These are phyloP conservation scores for Acromyrmex echinatior DNA, from an alignment of 1,140 invertebrate genomes.

Conservation along the genomic window DNA sequence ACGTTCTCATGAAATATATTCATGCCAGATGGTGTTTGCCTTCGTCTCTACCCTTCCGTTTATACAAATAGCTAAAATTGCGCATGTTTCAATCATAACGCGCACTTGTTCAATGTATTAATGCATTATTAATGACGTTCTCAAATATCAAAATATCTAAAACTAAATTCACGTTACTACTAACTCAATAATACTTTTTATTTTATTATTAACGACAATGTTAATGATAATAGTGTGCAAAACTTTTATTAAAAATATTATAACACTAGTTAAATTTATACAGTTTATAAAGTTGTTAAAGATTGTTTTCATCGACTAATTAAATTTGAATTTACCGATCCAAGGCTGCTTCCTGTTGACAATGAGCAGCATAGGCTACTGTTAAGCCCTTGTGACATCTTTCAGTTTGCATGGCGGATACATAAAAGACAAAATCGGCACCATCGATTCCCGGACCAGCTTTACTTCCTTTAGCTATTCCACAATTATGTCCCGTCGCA, in stretches of 20 bases:
- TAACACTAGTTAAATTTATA: background rate
- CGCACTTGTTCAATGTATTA: conserved; percentile 38
- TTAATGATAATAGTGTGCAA: background rate
- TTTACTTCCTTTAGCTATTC: conserved; percentile 86
- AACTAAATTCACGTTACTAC: background rate
- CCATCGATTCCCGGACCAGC: conserved; percentile 92
- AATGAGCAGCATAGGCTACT: conserved; percentile 99
- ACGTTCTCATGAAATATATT: conserved; percentile 54
- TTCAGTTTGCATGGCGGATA: conserved; percentile 97
- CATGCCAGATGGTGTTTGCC: conserved; percentile 56
- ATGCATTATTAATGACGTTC: conserved; percentile 42
- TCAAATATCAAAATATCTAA: conserved; percentile 6
- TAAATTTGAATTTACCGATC: conserved; percentile 90
- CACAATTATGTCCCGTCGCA: conserved; percentile 93
- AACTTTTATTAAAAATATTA: conserved; percentile 1
- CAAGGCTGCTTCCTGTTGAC: conserved; percentile 97
- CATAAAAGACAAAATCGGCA: conserved; percentile 98
- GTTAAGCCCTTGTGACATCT: conserved; percentile 96
- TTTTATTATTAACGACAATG: background rate
- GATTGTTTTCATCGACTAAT: background rate
- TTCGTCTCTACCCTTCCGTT: conserved; percentile 26
- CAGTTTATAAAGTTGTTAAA: background rate
- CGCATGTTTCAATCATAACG: conserved; percentile 23
- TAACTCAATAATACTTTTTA: background rate
- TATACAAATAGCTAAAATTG: conserved; percentile 39